A percentile compares a stretch with the other conserved stretches of the same genome.
phyloP scores from a whole-genome alignment of 2,888 invertebrate genomes.

The Lapara coniferarum region DNA sequence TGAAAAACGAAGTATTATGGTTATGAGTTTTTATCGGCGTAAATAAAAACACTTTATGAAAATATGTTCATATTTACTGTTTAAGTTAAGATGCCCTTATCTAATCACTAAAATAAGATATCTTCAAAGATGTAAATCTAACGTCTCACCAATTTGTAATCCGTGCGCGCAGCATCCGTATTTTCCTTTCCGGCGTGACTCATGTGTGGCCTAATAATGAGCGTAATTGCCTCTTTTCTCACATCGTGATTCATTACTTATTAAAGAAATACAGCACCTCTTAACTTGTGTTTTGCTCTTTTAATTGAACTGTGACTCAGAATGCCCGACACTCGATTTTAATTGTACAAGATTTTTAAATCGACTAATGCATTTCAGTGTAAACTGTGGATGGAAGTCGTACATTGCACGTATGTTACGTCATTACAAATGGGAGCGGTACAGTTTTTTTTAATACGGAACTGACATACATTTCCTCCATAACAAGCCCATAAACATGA shows the following conservation, averaged over 20 bases:
- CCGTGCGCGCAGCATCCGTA: conserved; percentile 45
- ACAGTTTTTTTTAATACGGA: conserved; percentile 58
- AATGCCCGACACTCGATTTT: conserved; percentile 50
- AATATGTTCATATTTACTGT: too few species aligned
- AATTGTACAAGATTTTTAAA: conserved; percentile 53
- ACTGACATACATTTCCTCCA: conserved; percentile 64
- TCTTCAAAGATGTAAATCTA: not conserved
- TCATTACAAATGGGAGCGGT: conserved; percentile 43
- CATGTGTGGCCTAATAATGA: conserved; percentile 69
- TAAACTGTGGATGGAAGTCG: conserved; percentile 40
- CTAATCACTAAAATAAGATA: not conserved
- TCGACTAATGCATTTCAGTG: conserved; percentile 39
- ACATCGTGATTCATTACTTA: conserved; percentile 78
- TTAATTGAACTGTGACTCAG: conserved; percentile 70
- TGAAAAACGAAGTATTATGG: too few species aligned
- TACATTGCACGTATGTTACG: conserved; percentile 37
- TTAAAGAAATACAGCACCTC: conserved; percentile 61
- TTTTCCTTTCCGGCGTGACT: conserved; percentile 64
- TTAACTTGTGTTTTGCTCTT: conserved; percentile 65
- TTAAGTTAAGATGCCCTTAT: too few species aligned
- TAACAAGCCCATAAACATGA: conserved; percentile 48
- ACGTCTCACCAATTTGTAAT: conserved; percentile 15
- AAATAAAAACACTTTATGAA: too few species aligned
- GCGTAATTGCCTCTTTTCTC: conserved; percentile 79
- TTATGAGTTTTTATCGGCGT: too few species aligned